Evolutionary conservation across 2,888 invertebrate species (phyloP).

Genomic region (Agonopterix alstromeriana): DNA sequence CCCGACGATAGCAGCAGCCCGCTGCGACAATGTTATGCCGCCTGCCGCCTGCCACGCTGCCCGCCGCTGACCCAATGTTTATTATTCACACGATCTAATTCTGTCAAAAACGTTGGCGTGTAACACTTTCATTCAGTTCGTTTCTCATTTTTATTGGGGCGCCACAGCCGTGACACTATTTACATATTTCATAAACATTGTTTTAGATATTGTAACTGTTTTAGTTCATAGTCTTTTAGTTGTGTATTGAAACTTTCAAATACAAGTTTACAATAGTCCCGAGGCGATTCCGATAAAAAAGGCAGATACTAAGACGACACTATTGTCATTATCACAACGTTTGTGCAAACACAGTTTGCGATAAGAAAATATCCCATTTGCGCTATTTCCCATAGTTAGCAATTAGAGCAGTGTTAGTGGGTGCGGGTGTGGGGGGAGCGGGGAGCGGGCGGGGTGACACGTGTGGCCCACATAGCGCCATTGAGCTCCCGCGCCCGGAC

Average conservation of each 20-base stretch:
- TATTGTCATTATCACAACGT: conserved; percentile 46
- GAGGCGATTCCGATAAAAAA: too few species aligned
- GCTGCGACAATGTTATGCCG: too few species aligned
- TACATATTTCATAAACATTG: conserved; percentile 10
- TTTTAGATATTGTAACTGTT: conserved; percentile 7
- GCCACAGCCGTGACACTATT: conserved; percentile 21
- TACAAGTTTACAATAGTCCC: too few species aligned
- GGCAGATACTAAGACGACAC: conserved; percentile 23
- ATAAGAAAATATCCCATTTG: conserved; percentile 45
- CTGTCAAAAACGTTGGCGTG: conserved; percentile 42
- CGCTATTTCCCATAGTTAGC: conserved; percentile 69
- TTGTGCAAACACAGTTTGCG: conserved; percentile 35
- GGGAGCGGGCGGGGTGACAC: conserved; percentile 40
- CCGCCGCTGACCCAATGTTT: conserved; percentile 44
- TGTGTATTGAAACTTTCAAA: too few species aligned
- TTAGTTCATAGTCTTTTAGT: too few species aligned
- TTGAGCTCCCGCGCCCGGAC: conserved; percentile 56
- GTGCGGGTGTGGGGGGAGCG: conserved; percentile 28
- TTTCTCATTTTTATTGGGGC: conserved; percentile 36
- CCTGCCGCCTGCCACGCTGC: not conserved
- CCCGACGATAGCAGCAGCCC: not conserved
- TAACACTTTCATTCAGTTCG: conserved; percentile 34
- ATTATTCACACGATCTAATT: conserved; percentile 59
- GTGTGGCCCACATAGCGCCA: conserved; percentile 71
- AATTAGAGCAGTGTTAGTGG: conserved; percentile 59